Evolutionary conservation across 2,113 vertebrate genomes (phyloP).

Genomic region (Vombatus ursinus): DNA sequence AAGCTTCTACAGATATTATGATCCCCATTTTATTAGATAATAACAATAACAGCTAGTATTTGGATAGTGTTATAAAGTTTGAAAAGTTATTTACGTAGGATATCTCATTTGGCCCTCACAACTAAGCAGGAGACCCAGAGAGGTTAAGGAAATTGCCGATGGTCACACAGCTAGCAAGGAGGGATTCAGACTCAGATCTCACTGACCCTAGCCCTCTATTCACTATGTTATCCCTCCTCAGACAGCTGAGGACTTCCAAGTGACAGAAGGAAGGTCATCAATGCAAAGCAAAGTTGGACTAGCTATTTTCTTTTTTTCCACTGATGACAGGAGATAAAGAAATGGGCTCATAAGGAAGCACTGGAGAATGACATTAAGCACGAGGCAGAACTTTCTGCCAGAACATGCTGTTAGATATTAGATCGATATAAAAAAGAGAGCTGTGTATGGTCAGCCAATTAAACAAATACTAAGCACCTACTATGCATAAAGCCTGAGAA

Average conservation of each 20-base stretch:
- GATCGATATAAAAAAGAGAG: neutral
- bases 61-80: neutral
- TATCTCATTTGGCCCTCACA: neutral
- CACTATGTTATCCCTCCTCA: neutral
- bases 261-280: slow-evolving; percentile 31
- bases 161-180: neutral
- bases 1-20: neutral
- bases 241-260: slow-evolving; percentile 21
- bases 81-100: neutral
- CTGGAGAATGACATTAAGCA: neutral
- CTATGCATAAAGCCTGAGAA: neutral
- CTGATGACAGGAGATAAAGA: neutral
- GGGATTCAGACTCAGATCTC: neutral
- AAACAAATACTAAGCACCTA: neutral
- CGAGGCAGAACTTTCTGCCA: slow-evolving; percentile 18
- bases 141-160: neutral
- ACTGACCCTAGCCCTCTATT: neutral
- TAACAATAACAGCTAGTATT: neutral
- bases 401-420: neutral
- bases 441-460: neutral
- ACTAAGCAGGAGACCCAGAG: neutral
- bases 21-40: neutral
- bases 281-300: neutral
- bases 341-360: neutral
- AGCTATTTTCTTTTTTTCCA: neutral